phyloP scores from a whole-genome alignment of 2,888 invertebrate species.

The Euplagia quadripunctaria region DNA sequence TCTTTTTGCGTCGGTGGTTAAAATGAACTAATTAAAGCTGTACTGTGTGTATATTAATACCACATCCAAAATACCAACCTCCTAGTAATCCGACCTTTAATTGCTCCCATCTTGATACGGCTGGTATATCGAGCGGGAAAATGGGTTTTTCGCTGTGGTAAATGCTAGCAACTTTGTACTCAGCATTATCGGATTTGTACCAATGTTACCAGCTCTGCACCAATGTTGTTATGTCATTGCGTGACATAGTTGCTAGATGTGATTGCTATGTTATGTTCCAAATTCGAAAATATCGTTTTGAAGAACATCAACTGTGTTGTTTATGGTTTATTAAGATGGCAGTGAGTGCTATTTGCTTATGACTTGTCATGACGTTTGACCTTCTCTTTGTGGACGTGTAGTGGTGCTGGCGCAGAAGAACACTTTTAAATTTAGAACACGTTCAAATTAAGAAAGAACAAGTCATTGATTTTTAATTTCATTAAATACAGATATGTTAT shows the following conservation, averaged over 20 bases:
- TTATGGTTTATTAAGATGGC: neutral
- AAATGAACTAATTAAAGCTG: too few relatives aligned
- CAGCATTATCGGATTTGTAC: slow-evolving; percentile 81
- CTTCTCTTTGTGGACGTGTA: neutral
- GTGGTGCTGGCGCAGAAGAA: neutral
- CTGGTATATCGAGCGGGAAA: slow-evolving; percentile 87
- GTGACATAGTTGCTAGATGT: slow-evolving; percentile 39
- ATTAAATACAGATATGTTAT: too few relatives aligned
- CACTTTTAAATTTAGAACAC: neutral
- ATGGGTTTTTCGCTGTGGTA: slow-evolving; percentile 84
- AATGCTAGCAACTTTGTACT: slow-evolving; percentile 82
- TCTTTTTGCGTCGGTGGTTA: too few relatives aligned
- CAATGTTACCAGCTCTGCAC: slow-evolving; percentile 54
- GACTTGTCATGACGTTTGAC: neutral
- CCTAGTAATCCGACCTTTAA: slow-evolving; percentile 77
- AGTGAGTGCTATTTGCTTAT: neutral
- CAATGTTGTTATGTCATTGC: slow-evolving; percentile 22
- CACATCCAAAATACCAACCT: slow-evolving; percentile 63
- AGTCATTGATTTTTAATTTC: too few relatives aligned
- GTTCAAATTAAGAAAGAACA: neutral
- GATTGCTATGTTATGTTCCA: slow-evolving; percentile 17
- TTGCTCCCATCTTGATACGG: slow-evolving; percentile 87
- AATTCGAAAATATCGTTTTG: neutral
- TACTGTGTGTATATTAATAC: slow-evolving; percentile 31
- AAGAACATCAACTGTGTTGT: neutral